Evolutionary conservation across 2,113 vertebrate species (phyloP).

Genomic region (Phocoena phocoena): DNA sequence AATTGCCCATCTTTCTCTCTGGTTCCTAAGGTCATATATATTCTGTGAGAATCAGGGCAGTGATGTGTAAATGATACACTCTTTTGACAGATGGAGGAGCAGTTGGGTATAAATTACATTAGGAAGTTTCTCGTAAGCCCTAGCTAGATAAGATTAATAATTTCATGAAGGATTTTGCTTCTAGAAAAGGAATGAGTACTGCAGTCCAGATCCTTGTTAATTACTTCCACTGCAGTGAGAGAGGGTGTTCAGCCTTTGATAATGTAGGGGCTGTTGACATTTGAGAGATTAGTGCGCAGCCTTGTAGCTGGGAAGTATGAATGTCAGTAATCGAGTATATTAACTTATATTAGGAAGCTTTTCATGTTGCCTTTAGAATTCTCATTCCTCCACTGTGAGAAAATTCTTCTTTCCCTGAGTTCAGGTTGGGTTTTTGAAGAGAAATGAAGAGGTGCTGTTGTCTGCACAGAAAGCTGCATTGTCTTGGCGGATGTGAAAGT

Average conservation of each 20-base stretch:
- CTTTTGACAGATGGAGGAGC: background rate
- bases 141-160: background rate
- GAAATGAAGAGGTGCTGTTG: background rate
- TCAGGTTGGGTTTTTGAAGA: background rate
- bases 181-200: background rate
- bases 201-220: background rate
- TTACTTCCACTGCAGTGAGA: background rate
- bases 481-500: too few species aligned
- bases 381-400: background rate
- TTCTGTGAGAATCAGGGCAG: background rate
- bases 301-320: background rate
- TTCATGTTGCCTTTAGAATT: slow-evolving; percentile 24
- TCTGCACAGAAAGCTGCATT: background rate
- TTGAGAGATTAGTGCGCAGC: background rate
- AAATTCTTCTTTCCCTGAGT: background rate
- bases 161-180: background rate
- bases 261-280: background rate
- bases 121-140: background rate
- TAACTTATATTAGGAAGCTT: background rate
- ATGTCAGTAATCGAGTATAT: background rate
- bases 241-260: background rate
- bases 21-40: background rate
- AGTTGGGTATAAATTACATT: background rate
- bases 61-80: background rate
- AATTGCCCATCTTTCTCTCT: background rate